Evolutionary conservation across 2,888 invertebrate genomes (phyloP), one percentile per base, ranked within the genome.

Genomic region (Caenorhabditis sp.): DNA sequence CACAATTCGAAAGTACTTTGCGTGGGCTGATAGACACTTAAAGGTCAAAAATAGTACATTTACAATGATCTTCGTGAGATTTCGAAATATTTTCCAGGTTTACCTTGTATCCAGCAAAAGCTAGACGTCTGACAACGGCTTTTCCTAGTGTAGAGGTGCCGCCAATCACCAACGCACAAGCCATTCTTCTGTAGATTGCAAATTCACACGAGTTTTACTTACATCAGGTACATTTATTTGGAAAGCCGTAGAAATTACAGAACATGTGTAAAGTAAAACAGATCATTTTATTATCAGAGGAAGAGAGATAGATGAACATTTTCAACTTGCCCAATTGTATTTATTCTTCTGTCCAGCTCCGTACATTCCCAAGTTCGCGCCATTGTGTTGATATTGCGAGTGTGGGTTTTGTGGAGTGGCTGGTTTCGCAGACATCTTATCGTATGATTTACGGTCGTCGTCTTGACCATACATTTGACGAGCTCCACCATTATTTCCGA

Each of bases 121-220:
- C 84, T 3, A 83, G 70, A 17, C 83, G 60, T 43, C 77, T 52
- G 7, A 79, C 82, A 10, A 83, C 70, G 26, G 83, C 77, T 58
- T 75, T 63, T 20, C 80, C 81, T 50, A 83, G 69, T n/a, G 70
- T 57, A 0, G 71, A 77, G 7, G 78, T 73, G 0, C 70, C 73
- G 21, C 77, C 77, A 12, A 78, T 70, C 5, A 82, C 77, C 20
- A 82, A 61, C 25, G 74, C 73, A 14, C 70, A 66, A 27, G 77
- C 49, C 73, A 73, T 76, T 57, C n/a, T 25, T 36, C 20, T 59
- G 56, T 63, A 63, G 26, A 59, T 31, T 59, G 36, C 49, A 21
- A 7, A 50, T 17, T 8, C 23, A 31, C 31, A 31, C 31, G 31
- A 31, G 43, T 49, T 36, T 59, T 59, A 49, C 23, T 53, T 52